Conservation (phyloP, 2,888 invertebrate species). For the Agriopis aurantiaria region DNA sequence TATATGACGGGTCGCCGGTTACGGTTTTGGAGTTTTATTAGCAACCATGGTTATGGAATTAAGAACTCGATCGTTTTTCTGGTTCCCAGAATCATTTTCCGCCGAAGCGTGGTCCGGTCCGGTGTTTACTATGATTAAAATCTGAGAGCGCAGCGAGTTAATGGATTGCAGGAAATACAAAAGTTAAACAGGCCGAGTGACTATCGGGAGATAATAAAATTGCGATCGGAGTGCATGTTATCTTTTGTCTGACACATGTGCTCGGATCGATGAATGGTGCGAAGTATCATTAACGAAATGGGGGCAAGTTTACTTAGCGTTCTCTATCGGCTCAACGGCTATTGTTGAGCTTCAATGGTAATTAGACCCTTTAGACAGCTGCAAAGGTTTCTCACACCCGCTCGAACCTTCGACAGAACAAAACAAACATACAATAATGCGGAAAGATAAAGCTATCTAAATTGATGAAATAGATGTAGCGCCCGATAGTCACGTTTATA, state of each 20-base stretch:
- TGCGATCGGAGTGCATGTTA: slow-evolving; percentile 19
- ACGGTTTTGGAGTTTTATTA: slow-evolving; percentile 16
- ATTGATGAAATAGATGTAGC: slow-evolving; percentile 50
- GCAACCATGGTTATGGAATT: slow-evolving; percentile 33
- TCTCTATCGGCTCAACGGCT: slow-evolving; percentile 48
- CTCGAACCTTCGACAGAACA: slow-evolving; percentile 29
- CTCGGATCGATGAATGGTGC: slow-evolving; percentile 45
- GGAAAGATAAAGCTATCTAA: slow-evolving; percentile 35
- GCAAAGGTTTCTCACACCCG: slow-evolving; percentile 62
- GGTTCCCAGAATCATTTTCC: slow-evolving; percentile 45
- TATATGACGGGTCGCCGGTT: slow-evolving; percentile 7
- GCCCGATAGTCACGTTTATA: slow-evolving; percentile 52
- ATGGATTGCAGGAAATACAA: slow-evolving; percentile 52
- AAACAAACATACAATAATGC: slow-evolving; percentile 40
- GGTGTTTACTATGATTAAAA: slow-evolving; percentile 50
- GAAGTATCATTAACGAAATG: slow-evolving; percentile 54
- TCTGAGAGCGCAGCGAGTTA: slow-evolving; percentile 47
- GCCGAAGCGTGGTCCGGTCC: slow-evolving; percentile 31
- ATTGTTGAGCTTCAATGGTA: slow-evolving; percentile 58
- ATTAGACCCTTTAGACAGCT: slow-evolving; percentile 61
- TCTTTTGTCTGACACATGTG: slow-evolving; percentile 27
- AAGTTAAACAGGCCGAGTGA: slow-evolving; percentile 40
- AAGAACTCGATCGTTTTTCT: slow-evolving; percentile 34
- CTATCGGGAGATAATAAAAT: slow-evolving; percentile 43
- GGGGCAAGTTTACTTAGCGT: slow-evolving; percentile 56